A percentile compares a stretch with the other conserved stretches of the same genome.
Conservation (phyloP, 2,797 vertebrate species). For the Siniperca scherzeri region DNA sequence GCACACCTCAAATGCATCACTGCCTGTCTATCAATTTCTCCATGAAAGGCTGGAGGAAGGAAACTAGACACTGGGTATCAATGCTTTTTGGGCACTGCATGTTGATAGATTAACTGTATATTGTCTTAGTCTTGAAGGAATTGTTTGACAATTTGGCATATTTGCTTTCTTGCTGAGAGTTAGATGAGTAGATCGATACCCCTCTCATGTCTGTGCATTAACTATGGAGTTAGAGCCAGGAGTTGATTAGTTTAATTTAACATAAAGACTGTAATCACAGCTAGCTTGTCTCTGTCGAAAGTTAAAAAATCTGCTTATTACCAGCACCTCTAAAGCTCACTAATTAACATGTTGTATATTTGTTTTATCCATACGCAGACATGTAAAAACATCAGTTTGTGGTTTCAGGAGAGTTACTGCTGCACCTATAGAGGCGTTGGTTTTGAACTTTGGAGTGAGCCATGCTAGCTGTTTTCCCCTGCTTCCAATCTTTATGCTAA, state of each 20-base stretch:
- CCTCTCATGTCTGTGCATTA: neutral
- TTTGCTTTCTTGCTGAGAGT: neutral
- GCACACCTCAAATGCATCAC: neutral
- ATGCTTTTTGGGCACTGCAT: neutral
- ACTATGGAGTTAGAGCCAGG: neutral
- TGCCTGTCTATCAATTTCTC: conserved; percentile 1
- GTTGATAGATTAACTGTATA: neutral
- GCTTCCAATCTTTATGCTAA: too few relatives aligned
- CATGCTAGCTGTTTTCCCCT: neutral
- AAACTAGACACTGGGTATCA: neutral
- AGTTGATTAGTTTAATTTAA: neutral
- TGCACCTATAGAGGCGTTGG: too few relatives aligned
- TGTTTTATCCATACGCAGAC: too few relatives aligned
- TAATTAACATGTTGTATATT: neutral
- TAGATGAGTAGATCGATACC: neutral
- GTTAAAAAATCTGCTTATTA: neutral
- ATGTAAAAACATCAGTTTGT: too few relatives aligned
- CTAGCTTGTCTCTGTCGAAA: neutral
- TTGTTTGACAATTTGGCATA: neutral
- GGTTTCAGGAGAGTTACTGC: too few relatives aligned
- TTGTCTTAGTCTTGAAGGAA: neutral
- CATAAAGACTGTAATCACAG: neutral
- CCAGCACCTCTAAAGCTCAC: neutral
- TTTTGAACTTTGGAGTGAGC: too few relatives aligned
- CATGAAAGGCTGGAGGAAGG: neutral